Evolutionary conservation across 1,140 invertebrate genomes (phyloP).

Genomic region (Pinna nobilis): DNA sequence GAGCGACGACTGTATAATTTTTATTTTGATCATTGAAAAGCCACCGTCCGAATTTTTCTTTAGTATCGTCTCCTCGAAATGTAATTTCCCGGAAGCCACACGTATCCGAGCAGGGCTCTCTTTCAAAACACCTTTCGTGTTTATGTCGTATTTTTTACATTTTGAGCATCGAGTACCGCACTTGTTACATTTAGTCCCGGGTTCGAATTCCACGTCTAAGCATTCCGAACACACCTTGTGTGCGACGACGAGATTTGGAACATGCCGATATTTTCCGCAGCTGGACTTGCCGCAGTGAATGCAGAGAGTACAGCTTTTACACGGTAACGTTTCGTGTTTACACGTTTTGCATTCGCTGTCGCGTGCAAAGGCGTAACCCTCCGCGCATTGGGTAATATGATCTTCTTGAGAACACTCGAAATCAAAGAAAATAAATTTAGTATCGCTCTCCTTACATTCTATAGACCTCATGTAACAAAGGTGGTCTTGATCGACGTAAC

Average conservation of each 20-base stretch:
- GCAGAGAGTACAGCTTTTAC: not conserved
- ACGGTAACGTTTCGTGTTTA: not conserved
- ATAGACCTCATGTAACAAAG: conserved; percentile 13
- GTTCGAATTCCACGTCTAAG: not conserved
- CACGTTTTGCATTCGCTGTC: not conserved
- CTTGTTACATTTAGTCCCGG: not conserved
- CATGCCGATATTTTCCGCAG: conserved; percentile 13
- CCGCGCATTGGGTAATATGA: not conserved
- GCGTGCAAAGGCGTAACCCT: not conserved
- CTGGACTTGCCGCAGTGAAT: not conserved
- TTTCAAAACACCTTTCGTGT: not conserved
- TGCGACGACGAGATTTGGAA: conserved; percentile 15
- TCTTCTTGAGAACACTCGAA: conserved; percentile 27
- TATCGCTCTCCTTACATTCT: not conserved
- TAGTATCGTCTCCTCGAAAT: conserved; percentile 4
- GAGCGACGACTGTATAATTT: not conserved
- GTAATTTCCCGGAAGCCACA: conserved; percentile 26
- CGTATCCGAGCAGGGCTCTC: conserved; percentile 15
- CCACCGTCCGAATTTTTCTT: conserved; percentile 19
- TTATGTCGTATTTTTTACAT: not conserved
- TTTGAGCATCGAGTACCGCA: conserved; percentile 13
- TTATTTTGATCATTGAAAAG: conserved; percentile 12
- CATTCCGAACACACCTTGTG: conserved; percentile 12
- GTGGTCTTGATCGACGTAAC: conserved; percentile 2
- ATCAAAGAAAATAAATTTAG: conserved; percentile 23